Evolutionary conservation across 2,888 invertebrate species (phyloP).

Genomic region (Taphrorychus bicolor): DNA sequence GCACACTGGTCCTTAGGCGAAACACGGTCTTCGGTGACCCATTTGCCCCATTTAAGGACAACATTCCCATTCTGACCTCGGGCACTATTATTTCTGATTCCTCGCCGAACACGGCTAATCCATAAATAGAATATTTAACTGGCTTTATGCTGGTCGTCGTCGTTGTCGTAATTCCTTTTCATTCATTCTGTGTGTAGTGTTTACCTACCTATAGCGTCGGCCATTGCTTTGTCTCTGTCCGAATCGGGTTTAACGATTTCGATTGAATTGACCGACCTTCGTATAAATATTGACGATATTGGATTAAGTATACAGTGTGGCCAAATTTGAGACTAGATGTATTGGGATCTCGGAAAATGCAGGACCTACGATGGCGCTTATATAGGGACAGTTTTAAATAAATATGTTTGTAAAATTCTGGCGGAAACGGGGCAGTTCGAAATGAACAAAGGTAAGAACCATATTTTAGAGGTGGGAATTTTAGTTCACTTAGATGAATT

Average conservation of each 20-base stretch:
- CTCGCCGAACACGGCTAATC: constrained; percentile 19
- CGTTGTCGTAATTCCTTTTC: constrained; percentile 19
- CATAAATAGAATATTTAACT: constrained; percentile 21
- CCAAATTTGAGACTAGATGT: not conserved
- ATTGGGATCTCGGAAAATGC: too few species aligned
- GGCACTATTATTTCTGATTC: constrained; percentile 16
- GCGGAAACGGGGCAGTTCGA: too few species aligned
- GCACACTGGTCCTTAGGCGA: not conserved
- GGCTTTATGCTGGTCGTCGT: constrained; percentile 2
- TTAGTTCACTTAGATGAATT: too few species aligned
- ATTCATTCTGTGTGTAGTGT: constrained; percentile 27
- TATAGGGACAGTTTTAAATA: too few species aligned
- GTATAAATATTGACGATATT: not conserved
- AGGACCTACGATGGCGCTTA: too few species aligned
- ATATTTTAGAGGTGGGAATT: too few species aligned
- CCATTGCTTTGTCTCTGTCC: constrained; percentile 28
- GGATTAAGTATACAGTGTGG: not conserved
- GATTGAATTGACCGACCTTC: constrained; percentile 24
- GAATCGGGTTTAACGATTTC: constrained; percentile 11
- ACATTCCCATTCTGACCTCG: constrained; percentile 21
- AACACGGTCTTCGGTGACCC: constrained; percentile 10
- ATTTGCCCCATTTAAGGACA: constrained; percentile 20
- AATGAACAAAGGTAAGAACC: too few species aligned
- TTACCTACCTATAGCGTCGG: constrained; percentile 12
- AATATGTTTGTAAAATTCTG: too few species aligned